These are phyloP conservation scores for Tolmerus cingulatus DNA, from an alignment of 2,888 invertebrate species.

Conservation along the genomic window DNA sequence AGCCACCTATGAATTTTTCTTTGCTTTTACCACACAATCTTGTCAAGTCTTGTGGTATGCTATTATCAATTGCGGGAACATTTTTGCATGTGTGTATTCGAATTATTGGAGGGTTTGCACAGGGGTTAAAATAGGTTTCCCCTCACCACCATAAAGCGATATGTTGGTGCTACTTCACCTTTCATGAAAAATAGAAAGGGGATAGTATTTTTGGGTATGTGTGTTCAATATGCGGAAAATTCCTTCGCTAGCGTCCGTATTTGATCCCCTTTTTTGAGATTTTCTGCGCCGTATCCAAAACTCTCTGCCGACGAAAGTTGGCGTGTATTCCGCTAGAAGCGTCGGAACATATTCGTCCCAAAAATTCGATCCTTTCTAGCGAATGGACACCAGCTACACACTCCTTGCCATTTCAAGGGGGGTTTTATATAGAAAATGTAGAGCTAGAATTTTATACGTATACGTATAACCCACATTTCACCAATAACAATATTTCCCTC, in stretches of 20 bases:
- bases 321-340: background rate
- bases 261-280: background rate
- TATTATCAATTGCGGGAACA: too few relatives aligned
- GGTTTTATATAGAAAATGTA: background rate
- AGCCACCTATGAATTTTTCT: too few relatives aligned
- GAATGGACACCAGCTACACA: background rate
- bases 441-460: background rate
- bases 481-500: background rate
- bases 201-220: background rate
- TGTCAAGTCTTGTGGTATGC: too few relatives aligned
- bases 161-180: background rate
- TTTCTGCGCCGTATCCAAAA: background rate
- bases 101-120: too few relatives aligned
- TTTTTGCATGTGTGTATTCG: too few relatives aligned
- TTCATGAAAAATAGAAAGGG: background rate
- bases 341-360: background rate
- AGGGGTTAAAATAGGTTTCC: too few relatives aligned
- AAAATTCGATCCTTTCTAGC: background rate
- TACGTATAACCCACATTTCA: background rate
- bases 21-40: too few relatives aligned
- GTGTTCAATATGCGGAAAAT: background rate
- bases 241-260: background rate
- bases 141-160: background rate
- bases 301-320: background rate
- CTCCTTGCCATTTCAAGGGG: background rate